Base-by-base conservation (phyloP, 2,113 vertebrate species). In the Channa maculata region DNA sequence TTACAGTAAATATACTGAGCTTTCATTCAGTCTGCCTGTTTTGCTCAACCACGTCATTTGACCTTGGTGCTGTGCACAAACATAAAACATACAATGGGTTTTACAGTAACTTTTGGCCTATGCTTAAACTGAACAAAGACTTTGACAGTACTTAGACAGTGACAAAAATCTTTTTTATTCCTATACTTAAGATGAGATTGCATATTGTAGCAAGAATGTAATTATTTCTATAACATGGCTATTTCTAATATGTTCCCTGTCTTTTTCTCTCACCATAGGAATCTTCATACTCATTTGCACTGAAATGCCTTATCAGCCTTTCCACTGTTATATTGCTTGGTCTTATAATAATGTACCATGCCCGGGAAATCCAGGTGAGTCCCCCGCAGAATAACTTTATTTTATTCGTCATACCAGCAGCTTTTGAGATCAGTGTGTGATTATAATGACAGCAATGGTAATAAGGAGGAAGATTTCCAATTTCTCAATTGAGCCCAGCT, bases 271-370 rank as follows among this genome's bases (percentile, higher is more conserved):
- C 86, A 59, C 71, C 65, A 37, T 57, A 97, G 97, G 96, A 95
- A 88, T 98, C 97, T 33, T 95, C 96, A 75, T 97, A 95, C 77
- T 98, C 97, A 41, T 96, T 98, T 83, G 96, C 97, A 84, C 95
- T 98, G 93, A 98, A 97, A 95, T 97, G 96, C 95, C 96, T 98
- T 94, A 97, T 98, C 96, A 98, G 96, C 94, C 96, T 98, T 88
- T 98, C 97, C 77, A 98, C 97, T 58, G 87, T 96, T 93, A 97
- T 98, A 93, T 93, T 98, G 83, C 95, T 98, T 92, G 97, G 96
- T 87, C 96, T 98, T 84, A 96, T 98, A 82, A 86, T 97, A 92
- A 96, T 98, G 92, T 98, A 98, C 94, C 97, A 98, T 36, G 96
- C 97, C 84, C 91, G 96, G 62, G 97, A 98, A 94, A 97, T 98